These are phyloP conservation scores for Peromyscus eremicus DNA, from an alignment of 2,797 vertebrate genomes.

Conservation along the genomic window DNA sequence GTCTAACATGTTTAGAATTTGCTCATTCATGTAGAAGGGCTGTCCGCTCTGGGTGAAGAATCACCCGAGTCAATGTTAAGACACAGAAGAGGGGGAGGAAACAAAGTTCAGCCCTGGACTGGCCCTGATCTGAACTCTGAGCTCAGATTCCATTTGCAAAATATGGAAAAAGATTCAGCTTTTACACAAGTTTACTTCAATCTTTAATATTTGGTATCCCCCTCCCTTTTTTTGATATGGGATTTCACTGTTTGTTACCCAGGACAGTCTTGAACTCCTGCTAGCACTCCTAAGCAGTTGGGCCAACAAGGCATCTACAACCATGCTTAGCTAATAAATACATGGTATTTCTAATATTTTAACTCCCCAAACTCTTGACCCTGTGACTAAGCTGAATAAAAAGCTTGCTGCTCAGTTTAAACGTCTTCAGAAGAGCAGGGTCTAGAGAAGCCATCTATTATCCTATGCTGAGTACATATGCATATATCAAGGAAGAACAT, in stretches of 20 bases:
- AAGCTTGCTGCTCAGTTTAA: not conserved
- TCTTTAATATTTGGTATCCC: not conserved
- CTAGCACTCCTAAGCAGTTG: not conserved
- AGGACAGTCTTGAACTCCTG: not conserved
- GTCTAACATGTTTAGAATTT: not conserved
- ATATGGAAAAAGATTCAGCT: not conserved
- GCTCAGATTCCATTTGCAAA: not conserved
- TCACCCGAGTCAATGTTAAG: not conserved
- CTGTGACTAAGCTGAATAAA: not conserved
- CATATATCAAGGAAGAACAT: not conserved
- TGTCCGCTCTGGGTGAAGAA: not conserved
- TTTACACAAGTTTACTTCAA: constrained; percentile 3
- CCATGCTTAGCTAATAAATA: not conserved
- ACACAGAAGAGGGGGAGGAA: not conserved
- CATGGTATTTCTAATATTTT: constrained; percentile 26
- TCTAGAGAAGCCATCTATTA: not conserved
- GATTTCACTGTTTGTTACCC: not conserved
- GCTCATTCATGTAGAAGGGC: not conserved
- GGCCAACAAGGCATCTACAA: not conserved
- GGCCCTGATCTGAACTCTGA: not conserved
- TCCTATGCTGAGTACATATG: not conserved
- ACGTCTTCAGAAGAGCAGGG: constrained; percentile 8
- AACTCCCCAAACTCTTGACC: not conserved
- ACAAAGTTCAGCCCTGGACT: not conserved
- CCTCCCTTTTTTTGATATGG: not conserved